phyloP scores from a whole-genome alignment of 2,888 invertebrate genomes.

The Phrixothrix hirtus region DNA sequence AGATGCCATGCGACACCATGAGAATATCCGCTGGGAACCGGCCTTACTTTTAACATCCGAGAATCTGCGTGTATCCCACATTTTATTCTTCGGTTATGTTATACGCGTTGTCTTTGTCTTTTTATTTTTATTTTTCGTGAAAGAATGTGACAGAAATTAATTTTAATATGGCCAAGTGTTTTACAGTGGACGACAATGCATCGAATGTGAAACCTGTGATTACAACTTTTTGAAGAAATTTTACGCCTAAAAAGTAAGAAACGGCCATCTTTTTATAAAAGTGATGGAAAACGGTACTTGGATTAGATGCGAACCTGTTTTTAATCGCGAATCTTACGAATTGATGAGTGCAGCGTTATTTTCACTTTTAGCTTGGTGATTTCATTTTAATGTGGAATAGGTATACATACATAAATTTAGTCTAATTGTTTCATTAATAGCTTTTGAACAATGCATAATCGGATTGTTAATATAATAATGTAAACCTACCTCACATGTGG shows the following conservation, averaged over 20 bases:
- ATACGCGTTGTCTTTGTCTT: conserved; percentile 1
- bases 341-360: too few species aligned
- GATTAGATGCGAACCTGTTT: neutral
- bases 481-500: too few species aligned
- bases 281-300: neutral
- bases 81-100: neutral
- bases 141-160: neutral
- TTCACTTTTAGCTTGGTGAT: neutral
- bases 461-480: too few species aligned
- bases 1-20: conserved; percentile 53
- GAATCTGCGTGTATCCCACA: conserved; percentile 10
- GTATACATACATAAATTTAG: too few species aligned
- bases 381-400: neutral
- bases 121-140: neutral
- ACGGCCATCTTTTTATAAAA: conserved; percentile 4
- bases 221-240: conserved; percentile 4
- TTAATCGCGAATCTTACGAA: neutral
- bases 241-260: conserved; percentile 4
- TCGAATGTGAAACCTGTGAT: conserved; percentile 10
- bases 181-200: conserved; percentile 13
- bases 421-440: too few species aligned
- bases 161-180: neutral
- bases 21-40: conserved; percentile 48
- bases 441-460: neutral
- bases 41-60: conserved; percentile 16